phyloP scores from a whole-genome alignment of 2,888 invertebrate species.

The Agrypnus murinus region DNA sequence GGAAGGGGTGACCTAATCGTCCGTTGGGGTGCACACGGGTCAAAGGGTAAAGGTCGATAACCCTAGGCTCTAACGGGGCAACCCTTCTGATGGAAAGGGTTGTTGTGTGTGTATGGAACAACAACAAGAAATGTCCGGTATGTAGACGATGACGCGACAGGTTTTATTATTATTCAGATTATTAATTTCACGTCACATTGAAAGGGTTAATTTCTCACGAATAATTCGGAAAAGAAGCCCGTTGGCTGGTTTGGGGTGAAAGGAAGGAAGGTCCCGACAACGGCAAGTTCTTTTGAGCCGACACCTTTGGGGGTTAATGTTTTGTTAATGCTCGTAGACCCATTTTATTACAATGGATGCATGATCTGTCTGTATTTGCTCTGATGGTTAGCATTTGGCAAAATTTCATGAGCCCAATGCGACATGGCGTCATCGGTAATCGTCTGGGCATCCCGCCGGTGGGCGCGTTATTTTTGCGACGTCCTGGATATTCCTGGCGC shows the following conservation, averaged over 20 bases:
- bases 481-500: conserved; percentile 57
- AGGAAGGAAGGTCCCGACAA: background rate
- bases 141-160: conserved; percentile 47
- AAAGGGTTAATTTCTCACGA: conserved; percentile 39
- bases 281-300: too few species aligned
- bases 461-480: conserved; percentile 58
- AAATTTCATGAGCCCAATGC: conserved; percentile 34
- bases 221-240: conserved; percentile 3
- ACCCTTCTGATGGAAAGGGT: conserved; percentile 42
- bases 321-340: background rate
- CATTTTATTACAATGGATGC: conserved; percentile 14
- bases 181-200: conserved; percentile 44
- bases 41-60: conserved; percentile 47
- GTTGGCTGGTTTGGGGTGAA: background rate
- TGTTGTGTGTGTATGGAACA: too few species aligned
- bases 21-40: conserved; percentile 48
- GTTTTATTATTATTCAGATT: conserved; percentile 46
- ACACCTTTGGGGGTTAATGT: too few species aligned
- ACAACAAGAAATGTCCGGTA: conserved; percentile 47
- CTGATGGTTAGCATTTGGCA: conserved; percentile 32
- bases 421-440: conserved; percentile 47
- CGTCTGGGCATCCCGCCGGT: conserved; percentile 58
- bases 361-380: conserved; percentile 12
- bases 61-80: too few species aligned
- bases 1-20: conserved; percentile 50